phyloP scores from a whole-genome alignment of 2,797 vertebrate genomes.

The Thripadectes ignobilis region DNA sequence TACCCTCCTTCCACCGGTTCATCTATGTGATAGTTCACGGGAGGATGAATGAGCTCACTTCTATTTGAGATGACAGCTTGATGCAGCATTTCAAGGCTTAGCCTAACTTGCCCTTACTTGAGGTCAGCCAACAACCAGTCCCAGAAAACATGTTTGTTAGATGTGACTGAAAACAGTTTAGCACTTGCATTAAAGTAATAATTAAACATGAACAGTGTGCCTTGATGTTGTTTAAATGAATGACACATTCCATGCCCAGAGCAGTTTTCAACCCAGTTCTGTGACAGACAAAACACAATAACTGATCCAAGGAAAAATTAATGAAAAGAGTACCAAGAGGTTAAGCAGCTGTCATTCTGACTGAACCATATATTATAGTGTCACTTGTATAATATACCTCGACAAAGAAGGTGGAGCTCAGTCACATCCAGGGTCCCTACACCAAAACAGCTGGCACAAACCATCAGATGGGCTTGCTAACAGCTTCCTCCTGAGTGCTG shows the following conservation, averaged over 20 bases:
- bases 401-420: background rate
- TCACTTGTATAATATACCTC: background rate
- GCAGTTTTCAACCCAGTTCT: constrained; percentile 54
- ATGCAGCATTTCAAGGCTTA: constrained; percentile 70
- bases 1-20: constrained; percentile 4
- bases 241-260: constrained; percentile 62
- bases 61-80: constrained; percentile 51
- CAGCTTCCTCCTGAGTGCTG: constrained; percentile 17
- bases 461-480: background rate
- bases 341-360: constrained; percentile 40
- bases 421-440: background rate
- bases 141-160: constrained; percentile 59
- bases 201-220: constrained; percentile 58
- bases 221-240: constrained; percentile 66
- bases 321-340: constrained; percentile 40
- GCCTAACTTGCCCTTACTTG: constrained; percentile 67
- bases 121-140: constrained; percentile 57
- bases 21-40: constrained; percentile 46
- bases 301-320: constrained; percentile 54
- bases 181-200: constrained; percentile 60
- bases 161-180: constrained; percentile 67
- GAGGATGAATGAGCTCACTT: constrained; percentile 58
- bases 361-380: background rate
- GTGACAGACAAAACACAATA: constrained; percentile 59
- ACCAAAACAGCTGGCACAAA: constrained; percentile 38